Evolutionary conservation across 2,113 vertebrate genomes (phyloP).

Genomic region (Synchiropus splendidus): DNA sequence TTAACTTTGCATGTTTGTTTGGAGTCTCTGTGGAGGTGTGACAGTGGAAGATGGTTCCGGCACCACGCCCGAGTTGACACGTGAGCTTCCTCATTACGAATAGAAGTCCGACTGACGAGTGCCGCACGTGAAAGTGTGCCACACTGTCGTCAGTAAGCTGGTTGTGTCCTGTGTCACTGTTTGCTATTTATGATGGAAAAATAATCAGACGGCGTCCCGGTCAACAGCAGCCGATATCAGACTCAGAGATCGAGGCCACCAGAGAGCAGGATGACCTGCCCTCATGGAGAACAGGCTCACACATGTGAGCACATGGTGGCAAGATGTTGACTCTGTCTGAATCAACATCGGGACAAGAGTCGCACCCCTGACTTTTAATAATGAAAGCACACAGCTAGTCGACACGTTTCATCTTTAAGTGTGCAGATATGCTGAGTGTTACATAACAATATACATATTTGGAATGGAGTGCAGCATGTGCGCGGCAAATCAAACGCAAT

Average conservation of each 20-base stretch:
- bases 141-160: no score
- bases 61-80: constrained; percentile 20
- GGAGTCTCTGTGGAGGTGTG: no score
- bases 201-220: no score
- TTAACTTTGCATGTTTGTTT: no score
- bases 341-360: no score
- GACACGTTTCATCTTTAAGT: neutral
- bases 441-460: constrained; percentile 19
- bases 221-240: no score
- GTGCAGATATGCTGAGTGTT: constrained; percentile 16
- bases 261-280: constrained; percentile 50
- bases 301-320: constrained; percentile 32
- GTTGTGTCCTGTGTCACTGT: no score
- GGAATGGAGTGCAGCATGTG: constrained; percentile 13
- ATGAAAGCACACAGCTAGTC: no score
- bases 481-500: constrained; percentile 11
- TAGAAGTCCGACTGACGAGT: constrained; percentile 11
- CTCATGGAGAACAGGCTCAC: constrained; percentile 53
- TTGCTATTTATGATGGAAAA: no score
- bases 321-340: constrained; percentile 15
- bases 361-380: no score
- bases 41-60: constrained; percentile 30
- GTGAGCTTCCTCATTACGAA: no score
- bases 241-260: constrained; percentile 25
- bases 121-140: no score